Evolutionary conservation across 1,140 invertebrate species (phyloP).

Genomic region (Nasonia giraulti): DNA sequence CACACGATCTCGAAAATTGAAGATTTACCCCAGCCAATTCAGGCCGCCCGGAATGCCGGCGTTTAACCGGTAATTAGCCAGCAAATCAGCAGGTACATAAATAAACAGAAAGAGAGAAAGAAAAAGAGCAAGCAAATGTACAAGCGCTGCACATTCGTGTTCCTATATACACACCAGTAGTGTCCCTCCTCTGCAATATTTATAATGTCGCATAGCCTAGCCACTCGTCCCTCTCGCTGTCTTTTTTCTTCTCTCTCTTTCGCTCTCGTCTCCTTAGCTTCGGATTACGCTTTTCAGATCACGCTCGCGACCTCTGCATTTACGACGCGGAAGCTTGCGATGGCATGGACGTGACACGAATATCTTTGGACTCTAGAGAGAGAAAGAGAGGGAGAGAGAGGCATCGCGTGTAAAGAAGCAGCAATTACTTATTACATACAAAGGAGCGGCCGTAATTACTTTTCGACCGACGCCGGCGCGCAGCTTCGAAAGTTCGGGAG

Average conservation of each 20-base stretch:
- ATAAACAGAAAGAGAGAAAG: too few relatives aligned
- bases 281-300: slow-evolving; percentile 47
- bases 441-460: slow-evolving; percentile 42
- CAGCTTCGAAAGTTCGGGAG: slow-evolving; percentile 7
- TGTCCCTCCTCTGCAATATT: slow-evolving; percentile 31
- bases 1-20: too few relatives aligned
- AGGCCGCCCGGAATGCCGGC: too few relatives aligned
- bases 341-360: slow-evolving; percentile 49
- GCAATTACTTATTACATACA: slow-evolving; percentile 54
- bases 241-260: background rate
- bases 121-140: too few relatives aligned
- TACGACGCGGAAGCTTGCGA: slow-evolving; percentile 50
- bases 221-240: background rate
- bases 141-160: too few relatives aligned
- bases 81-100: too few relatives aligned
- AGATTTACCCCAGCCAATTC: too few relatives aligned
- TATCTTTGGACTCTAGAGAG: slow-evolving; percentile 6
- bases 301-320: slow-evolving; percentile 50
- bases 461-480: slow-evolving; percentile 37
- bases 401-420: slow-evolving; percentile 43
- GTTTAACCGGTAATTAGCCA: too few relatives aligned
- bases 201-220: slow-evolving; percentile 36
- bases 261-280: slow-evolving; percentile 22
- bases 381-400: background rate
- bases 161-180: background rate